Base-by-base conservation (phyloP, 2,113 vertebrate genomes). In the Chionis minor region DNA sequence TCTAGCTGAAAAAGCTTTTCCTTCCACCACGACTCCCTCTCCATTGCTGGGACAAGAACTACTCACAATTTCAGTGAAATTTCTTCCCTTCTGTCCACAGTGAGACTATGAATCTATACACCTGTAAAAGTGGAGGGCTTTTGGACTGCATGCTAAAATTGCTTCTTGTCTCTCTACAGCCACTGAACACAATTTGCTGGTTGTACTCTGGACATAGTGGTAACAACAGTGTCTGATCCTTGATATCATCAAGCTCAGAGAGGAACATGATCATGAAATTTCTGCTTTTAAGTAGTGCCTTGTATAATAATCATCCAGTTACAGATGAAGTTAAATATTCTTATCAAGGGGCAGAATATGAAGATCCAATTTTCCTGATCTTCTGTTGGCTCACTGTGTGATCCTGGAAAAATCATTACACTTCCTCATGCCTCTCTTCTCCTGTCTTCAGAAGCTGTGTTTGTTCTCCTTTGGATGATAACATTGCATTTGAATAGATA, bases 401-500 rank as follows among this genome's bases (percentile, higher is more conserved):
- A 84, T 71, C 13, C 32, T 67, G 17, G 23, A 90, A 88, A 88
- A 96, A 71, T 65, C 44, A 84, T 90, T 74, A 67, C 40, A 84
- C 24, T 86, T 84, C 35, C 35, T 70, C 44, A n/a, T 55, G 18
- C 47, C 90, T 93, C 85, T 79, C 10, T 81, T 88, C 47, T 90
- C 38, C 6, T 35, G 14, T 65, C 80, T 78, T 86, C 66, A 78
- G 78, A 96, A 90, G 70, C n/a, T 75, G 33, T 78, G 52, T 51
- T 94, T 95, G 28, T 81, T 77, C 70, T 93, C 27, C 59, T 91
- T 81, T 86, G 59, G 32, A 86, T 71, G 47, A 63, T 79, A 81
- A 91, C 12, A 35, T 28, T 84, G 44, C 83, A 75, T 93, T 74
- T 92, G 80, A 94, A 92, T 80, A 95, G 80, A 94, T 33, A 88